Conservation (phyloP, 2,888 invertebrate species). For the Nemotelus nigrinus region DNA sequence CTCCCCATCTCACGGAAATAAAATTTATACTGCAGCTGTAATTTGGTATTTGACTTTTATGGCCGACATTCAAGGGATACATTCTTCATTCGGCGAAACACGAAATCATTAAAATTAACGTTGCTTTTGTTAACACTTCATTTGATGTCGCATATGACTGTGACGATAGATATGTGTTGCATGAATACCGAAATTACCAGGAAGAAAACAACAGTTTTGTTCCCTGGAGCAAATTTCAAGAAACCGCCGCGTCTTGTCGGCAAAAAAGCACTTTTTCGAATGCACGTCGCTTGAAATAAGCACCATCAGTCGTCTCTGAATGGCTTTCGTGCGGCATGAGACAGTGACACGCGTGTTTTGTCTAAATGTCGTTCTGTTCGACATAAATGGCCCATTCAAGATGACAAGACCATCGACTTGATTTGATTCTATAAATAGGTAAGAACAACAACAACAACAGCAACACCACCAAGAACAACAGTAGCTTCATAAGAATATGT, state of each 20-base stretch:
- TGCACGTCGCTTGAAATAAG: conserved; percentile 31
- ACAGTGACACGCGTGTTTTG: conserved; percentile 24
- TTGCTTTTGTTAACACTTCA: conserved; percentile 45
- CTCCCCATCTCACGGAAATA: neutral
- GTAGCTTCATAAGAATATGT: neutral
- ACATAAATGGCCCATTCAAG: conserved; percentile 14
- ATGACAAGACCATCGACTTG: conserved; percentile 9
- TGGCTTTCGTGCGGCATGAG: conserved; percentile 10
- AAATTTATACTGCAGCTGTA: conserved; percentile 35
- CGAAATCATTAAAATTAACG: conserved; percentile 41
- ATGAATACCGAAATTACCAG: neutral
- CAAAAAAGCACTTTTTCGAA: conserved; percentile 23
- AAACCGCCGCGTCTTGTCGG: conserved; percentile 1
- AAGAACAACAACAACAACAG: neutral
- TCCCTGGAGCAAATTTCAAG: conserved; percentile 7
- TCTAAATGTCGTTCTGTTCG: conserved; percentile 3
- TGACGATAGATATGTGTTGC: conserved; percentile 13
- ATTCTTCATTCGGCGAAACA: neutral
- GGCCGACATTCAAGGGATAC: conserved; percentile 12
- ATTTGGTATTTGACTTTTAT: conserved; percentile 29
- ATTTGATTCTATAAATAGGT: conserved; percentile 29
- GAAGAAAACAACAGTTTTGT: conserved; percentile 1
- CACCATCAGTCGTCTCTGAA: conserved; percentile 23
- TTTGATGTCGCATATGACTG: conserved; percentile 33
- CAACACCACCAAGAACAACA: neutral